Evolutionary conservation across 1,140 invertebrate genomes (phyloP).

Genomic region (Periplaneta americana): DNA sequence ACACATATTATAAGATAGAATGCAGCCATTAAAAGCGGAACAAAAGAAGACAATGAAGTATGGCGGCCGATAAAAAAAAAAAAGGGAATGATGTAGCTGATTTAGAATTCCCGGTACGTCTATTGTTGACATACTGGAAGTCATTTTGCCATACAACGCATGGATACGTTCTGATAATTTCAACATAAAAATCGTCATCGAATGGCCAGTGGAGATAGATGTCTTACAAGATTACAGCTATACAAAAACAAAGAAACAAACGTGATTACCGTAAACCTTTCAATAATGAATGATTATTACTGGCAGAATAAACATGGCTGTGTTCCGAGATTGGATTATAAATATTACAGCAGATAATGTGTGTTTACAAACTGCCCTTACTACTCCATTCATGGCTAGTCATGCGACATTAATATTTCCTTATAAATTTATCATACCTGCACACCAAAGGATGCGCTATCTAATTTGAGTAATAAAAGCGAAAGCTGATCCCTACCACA

Average conservation of each 20-base stretch:
- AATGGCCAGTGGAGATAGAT: not conserved
- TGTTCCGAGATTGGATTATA: no score
- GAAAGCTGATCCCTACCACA: not conserved
- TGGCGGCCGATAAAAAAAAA: not conserved
- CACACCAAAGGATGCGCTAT: not conserved
- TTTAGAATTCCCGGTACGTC: not conserved
- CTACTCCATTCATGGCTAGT: not conserved
- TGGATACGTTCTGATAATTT: not conserved
- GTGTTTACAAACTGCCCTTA: not conserved
- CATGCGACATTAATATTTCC: not conserved
- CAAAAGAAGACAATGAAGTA: not conserved
- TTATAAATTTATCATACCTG: not conserved
- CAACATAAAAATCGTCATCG: not conserved
- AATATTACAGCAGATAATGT: no score
- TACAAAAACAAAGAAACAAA: not conserved
- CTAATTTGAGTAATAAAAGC: not conserved
- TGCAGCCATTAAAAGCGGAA: not conserved
- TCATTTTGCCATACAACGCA: not conserved
- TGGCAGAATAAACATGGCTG: not conserved
- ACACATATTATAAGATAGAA: not conserved
- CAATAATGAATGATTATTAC: not conserved
- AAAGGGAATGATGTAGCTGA: not conserved
- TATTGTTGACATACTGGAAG: not conserved
- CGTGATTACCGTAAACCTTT: not conserved
- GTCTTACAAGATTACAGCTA: not conserved